Conservation (phyloP, 1,140 invertebrate species). For the Nephila pilipes region DNA sequence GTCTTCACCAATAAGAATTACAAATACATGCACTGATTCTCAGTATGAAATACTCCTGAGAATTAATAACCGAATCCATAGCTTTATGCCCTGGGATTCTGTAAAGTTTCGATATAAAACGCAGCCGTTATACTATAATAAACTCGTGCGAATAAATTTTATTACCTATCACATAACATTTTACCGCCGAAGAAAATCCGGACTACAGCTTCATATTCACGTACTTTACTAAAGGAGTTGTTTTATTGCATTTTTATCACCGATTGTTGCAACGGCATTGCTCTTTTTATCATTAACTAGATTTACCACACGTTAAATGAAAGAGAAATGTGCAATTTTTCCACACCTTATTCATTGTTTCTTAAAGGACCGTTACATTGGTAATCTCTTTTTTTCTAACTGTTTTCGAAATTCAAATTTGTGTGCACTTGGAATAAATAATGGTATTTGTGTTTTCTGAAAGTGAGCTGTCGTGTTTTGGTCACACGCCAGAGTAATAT, state of each 20-base stretch:
- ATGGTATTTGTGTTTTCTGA: too few relatives aligned
- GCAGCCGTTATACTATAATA: conserved; percentile 18
- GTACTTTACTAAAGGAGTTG: neutral
- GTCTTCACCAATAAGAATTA: conserved; percentile 16
- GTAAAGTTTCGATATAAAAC: conserved; percentile 22
- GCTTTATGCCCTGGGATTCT: conserved; percentile 19
- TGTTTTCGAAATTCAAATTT: too few relatives aligned
- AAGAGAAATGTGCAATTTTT: neutral
- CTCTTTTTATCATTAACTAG: conserved; percentile 2
- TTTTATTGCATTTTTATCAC: conserved; percentile 41
- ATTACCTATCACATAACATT: conserved; percentile 35
- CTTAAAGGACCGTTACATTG: neutral
- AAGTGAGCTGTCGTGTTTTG: too few relatives aligned
- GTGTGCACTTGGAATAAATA: too few relatives aligned
- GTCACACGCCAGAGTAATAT: too few relatives aligned
- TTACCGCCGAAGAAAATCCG: conserved; percentile 24
- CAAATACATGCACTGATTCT: neutral
- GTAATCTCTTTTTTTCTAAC: neutral
- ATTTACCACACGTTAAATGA: neutral
- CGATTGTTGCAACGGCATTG: neutral
- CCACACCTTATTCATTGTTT: neutral
- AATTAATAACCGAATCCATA: conserved; percentile 24
- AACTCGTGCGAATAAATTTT: conserved; percentile 51
- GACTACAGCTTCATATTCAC: neutral
- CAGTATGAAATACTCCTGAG: conserved; percentile 1